Evolutionary conservation across 2,113 vertebrate species (phyloP), one percentile per base, ranked within the genome.

Genomic region (Taurulus bubalis): DNA sequence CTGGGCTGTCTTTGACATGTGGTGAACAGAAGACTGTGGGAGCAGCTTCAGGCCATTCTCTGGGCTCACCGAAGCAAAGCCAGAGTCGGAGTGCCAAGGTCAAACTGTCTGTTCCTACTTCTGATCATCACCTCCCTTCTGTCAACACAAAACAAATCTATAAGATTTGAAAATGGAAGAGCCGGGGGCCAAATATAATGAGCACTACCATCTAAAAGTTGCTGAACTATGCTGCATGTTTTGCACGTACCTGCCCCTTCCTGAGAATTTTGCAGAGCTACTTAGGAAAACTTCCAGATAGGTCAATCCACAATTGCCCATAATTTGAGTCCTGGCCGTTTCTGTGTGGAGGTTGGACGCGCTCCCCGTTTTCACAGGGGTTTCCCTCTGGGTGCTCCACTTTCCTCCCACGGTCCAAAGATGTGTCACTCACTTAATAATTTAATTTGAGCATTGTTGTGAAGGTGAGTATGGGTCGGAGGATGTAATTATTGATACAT

Each of bases 21-120:
- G 75, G 65, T 62, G 80, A 79, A 66, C 69, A 68, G 80, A 79
- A 66, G 62, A 62, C 73, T 80, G 71, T 87, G 86, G 87, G 84
- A 89, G 80, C 78, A 72, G 77, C 85, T 85, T 70, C 45, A 73
- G 85, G 75, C 84, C 55, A 89, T 92, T 92, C 87, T 93, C 85
- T 68, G 69, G 64, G 63, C 77, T 88, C 92, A 90, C 67, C 81
- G 26, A 82, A 90, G 91, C 89, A 90, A 80, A 90, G 72, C 86
- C 73, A 36, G 53, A 77, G 75, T 69, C 82, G 60, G 55, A 75
- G 72, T 73, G 77, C 83, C 85, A 76, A 85, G 91, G 91, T 93
- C 91, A 89, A 71, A 79, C 71, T 66, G 88, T 89, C 82, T 89
- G 63, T 38, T 87, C 81, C 22, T 40, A 63, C 53, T 49, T 83